Base-by-base conservation (phyloP, 2,888 invertebrate genomes). In the Monochamus alternatus region DNA sequence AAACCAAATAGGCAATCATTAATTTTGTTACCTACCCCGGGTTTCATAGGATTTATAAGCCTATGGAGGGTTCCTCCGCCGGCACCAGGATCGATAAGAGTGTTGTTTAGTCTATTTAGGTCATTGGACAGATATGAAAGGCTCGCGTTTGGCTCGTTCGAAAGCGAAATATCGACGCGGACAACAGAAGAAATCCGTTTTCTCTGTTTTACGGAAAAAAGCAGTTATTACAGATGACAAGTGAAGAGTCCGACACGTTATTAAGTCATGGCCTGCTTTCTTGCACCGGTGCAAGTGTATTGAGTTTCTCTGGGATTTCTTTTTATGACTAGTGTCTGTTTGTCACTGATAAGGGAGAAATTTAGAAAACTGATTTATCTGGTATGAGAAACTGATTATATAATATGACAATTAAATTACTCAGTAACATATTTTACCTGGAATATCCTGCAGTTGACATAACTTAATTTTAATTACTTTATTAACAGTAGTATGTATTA, bases 91-190 rank as follows among this genome's bases (percentile, higher is more conserved):
- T 71, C 70, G 22, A 71, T 62, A 69, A 66, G 52, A 74, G 58
- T 74, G 62, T 74, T 74, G 73, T 74, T 55, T 67, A 44, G 69
- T 68, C 51, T 69, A 74, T 74, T 69, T 69, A 69, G 74, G 74
- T 74, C 74, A 74, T 52, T 69, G 68, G 62, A 67, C 68, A 74
- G 30, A 67, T 59, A 38, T 52, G 52, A 71, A 52, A 14, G 30
- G 32, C 31, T 38, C 52, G 31, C 52, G 10, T 60, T 51, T 63
- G 31, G 59, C 52, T 43, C 22, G 30, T 63, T 63, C 38, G 58
- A 43, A 68, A 69, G 59, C 47, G 59, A 60, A 51, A 60, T 58
- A 58, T 43, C 51, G n/a, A 43, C 67, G 14, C 5, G n/a, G 22
- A 59, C 30, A 38, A n/a, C 43, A 43, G 68, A 68, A 58, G 14